phyloP scores from a whole-genome alignment of 2,888 invertebrate species.

The Phyllotreta cruciferae region DNA sequence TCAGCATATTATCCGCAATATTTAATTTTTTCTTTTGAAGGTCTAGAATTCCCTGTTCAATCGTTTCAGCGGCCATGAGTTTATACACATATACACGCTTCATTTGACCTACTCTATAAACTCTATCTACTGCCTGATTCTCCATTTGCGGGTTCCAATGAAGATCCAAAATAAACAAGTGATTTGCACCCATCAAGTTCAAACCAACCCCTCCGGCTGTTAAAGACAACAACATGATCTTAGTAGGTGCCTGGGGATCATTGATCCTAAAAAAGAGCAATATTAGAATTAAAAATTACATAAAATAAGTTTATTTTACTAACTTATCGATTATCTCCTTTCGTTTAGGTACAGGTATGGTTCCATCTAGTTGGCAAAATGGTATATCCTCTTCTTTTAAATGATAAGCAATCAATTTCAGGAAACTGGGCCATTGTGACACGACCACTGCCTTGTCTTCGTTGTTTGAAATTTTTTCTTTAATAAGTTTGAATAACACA shows the following conservation, averaged over 20 bases:
- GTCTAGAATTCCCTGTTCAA: conserved; percentile 83
- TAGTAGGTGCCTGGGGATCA: conserved; percentile 63
- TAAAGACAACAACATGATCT: conserved; percentile 83
- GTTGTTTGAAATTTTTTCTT: conserved; percentile 62
- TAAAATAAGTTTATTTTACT: background rate
- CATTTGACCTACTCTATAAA: conserved; percentile 89
- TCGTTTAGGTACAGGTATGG: conserved; percentile 74
- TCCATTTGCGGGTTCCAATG: conserved; percentile 99
- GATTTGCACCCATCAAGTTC: conserved; percentile 91
- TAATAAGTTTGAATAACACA: conserved; percentile 44
- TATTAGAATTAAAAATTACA: background rate
- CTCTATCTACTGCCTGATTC: conserved; percentile 91
- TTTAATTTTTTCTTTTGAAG: conserved; percentile 82
- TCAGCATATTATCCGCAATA: conserved; percentile 79
- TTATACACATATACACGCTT: conserved; percentile 84
- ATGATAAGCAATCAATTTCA: conserved; percentile 74
- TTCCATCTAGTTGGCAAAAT: conserved; percentile 77
- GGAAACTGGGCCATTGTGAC: conserved; percentile 90
- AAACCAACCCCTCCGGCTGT: conserved; percentile 95
- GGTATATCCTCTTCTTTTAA: conserved; percentile 64
- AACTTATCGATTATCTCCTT: conserved; percentile 68
- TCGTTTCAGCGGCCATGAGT: conserved; percentile 85
- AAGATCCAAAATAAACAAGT: conserved; percentile 87
- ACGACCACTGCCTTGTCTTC: conserved; percentile 83
- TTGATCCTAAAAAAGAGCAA: conserved; percentile 65